Base-by-base conservation (phyloP, 2,113 vertebrate species). In the Numenius arquata region DNA sequence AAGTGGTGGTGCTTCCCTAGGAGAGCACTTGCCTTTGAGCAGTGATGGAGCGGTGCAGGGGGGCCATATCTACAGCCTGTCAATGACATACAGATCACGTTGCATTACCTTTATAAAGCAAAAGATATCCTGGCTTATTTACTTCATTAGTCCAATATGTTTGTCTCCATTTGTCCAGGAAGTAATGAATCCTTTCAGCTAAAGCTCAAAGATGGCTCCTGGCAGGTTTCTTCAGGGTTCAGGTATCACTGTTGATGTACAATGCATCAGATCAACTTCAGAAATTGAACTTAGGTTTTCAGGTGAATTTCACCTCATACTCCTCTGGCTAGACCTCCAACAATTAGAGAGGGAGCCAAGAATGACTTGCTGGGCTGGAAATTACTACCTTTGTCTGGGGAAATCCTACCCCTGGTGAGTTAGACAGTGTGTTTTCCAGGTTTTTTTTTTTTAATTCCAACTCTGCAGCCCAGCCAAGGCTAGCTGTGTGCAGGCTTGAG, bases 161-260 rank as follows among this genome's bases (percentile, higher is more conserved):
- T 45, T 84, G 41, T 43, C 47, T 81, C 72, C 65, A 38, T n/a
- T 74, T 5, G 2, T 40, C 19, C 36, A 77, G 76, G 52, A 84
- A 77, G 56, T 58, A 77, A 50, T 36, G 36, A 71, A 71, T 86
- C 66, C 50, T 91, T 93, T 41, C 90, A 81, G 72, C 59, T 90
- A 16, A 71, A 92, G n/a, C 56, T 87, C 76, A 74, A 3, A 61
- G 41, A 5, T 77, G 52, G 59, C 55, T 89, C 45, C 45, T 75
- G 52, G 58, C 45, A 73, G 58, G 56, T 88, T 91, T 95, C 71
- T 63, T 65, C 66, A 41, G 68, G n/a, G 15, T 38, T 72, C 45
- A 70, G 59, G 25, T 17, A 11, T 55, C 29, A 29, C 18, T 55
- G 53, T 55, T 30, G 16, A 55, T 18, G 53, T 85, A 40, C 36